Base-by-base conservation (phyloP, 2,888 invertebrate genomes). In the Escarpia spicata region DNA sequence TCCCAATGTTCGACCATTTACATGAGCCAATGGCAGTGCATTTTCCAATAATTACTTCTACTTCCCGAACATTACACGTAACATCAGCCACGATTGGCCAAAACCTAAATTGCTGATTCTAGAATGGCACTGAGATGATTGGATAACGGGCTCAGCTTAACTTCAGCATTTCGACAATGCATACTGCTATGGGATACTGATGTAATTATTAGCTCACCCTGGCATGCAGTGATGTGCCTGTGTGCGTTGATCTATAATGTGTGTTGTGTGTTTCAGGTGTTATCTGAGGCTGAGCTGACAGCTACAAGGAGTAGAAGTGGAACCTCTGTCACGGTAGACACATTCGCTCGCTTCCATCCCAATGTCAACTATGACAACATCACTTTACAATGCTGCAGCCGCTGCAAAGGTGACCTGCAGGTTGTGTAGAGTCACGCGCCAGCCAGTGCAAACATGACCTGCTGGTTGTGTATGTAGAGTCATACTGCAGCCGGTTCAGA, bases 331-430 rank as follows among this genome's bases (percentile, higher is more conserved):
- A 93, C 94, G 37, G 93, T 60, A 0, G 91, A 94, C 91, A 91
- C 94, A 10, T 94, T 94, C 1, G 94, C 95, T n/a, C 94, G 96
- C 44, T 96, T 94, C 92, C 96, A 96, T 92, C 96, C 96, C 0
- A 94, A 94, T 26, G 94, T 95, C 37, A 94, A 95, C 90, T 95
- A 95, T 93, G 96, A 96, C 92, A 95, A 96, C 94, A 94, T 96
- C 92, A 96, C 96, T 2, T 93, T 95, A 92, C 95, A 95, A 94
- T 95, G 96, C 93, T 96, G 96, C 93, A 93, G 94, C 60, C 94
- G 95, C 31, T 96, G 96, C 94, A 95, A 95, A 94, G 96, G 96
- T 44, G 96, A 96, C 45, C 95, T 96, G 90, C 94, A 93, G 44
- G 95, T 96, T 37, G 94, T 96, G 31, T 95, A 93, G 58, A 10